phyloP scores from a whole-genome alignment of 2,888 invertebrate genomes.

The Orchestes rusci region DNA sequence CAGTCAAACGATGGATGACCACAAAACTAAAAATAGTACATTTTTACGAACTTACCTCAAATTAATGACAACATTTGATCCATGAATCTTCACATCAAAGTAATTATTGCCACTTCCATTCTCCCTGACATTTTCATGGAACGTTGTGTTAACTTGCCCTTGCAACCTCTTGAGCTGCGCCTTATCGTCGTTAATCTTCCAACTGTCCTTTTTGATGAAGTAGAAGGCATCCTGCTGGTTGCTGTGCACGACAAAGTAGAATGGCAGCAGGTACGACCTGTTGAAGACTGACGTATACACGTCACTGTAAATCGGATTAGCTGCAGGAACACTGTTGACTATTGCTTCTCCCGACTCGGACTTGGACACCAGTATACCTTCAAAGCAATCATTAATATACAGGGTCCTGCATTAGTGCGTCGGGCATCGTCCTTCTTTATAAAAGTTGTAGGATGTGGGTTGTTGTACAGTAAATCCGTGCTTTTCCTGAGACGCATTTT shows the following conservation, averaged over 20 bases:
- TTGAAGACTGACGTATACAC: constrained; percentile 91
- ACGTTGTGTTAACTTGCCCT: constrained; percentile 85
- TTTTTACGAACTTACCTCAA: constrained; percentile 48
- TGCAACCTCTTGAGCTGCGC: constrained; percentile 84
- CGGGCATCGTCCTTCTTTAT: too few species aligned
- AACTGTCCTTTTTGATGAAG: constrained; percentile 86
- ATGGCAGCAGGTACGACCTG: constrained; percentile 77
- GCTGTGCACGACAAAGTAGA: constrained; percentile 81
- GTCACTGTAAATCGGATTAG: constrained; percentile 84
- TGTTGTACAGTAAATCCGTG: too few species aligned
- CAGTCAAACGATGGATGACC: too few species aligned
- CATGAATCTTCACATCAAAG: constrained; percentile 85
- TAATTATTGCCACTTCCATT: constrained; percentile 65
- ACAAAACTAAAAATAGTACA: neutral
- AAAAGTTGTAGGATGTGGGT: too few species aligned
- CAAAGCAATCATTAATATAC: too few species aligned
- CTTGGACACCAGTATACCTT: constrained; percentile 71
- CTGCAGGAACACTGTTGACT: constrained; percentile 79
- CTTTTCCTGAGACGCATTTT: too few species aligned
- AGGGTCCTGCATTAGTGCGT: too few species aligned
- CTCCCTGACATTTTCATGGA: constrained; percentile 73
- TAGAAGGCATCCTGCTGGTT: constrained; percentile 88
- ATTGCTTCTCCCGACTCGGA: constrained; percentile 73
- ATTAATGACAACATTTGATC: constrained; percentile 83
- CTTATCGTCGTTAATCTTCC: constrained; percentile 83